Base-by-base conservation (phyloP, 2,888 invertebrate genomes). In the Helicoverpa assulta region DNA sequence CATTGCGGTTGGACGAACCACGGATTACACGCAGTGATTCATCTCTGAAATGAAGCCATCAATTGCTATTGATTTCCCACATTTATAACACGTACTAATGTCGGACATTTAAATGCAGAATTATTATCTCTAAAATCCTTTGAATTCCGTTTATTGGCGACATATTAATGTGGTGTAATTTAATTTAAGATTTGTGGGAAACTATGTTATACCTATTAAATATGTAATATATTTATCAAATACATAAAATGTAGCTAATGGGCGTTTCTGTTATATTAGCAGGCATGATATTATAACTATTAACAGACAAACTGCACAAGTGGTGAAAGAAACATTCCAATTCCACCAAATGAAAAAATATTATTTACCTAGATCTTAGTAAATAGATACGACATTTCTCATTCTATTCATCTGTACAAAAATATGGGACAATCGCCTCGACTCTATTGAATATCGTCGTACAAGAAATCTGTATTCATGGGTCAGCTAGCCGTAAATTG, bases 381-480 rank as follows among this genome's bases (percentile, higher is more conserved):
- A 40, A 40, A 40, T 40, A 14, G 3, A 40, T 16, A 0, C 43
- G 14, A 43, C 10, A 10, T 16, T 8, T 6, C 16, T 16, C 37
- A 56, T 55, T 52, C 6, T 61, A 29, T 57, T 21, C 21, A 53
- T n/a, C 40, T 55, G 7, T 21, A 53, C 3, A n/a, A 52, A 58
- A 74, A 59, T 55, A 55, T 21, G 43, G 47, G 10, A 53, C 51
- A 66, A 18, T 40, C 5, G 26, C 33, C 47, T 0, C 14, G 43
- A 43, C 16, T 16, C 14, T 53, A 52, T 79, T 67, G 47, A 70
- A 66, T 67, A 66, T 65, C 53, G 33, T 73, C 57, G 74, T 81
- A 80, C 82, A 82, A 81, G 73, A 85, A 89, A 92, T 92, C 89
- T 89, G 90, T 92, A 92, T 92, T 91, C 92, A 86, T 82, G 83